phyloP scores from a whole-genome alignment of 2,113 vertebrate species.

The Gadus chalcogrammus region DNA sequence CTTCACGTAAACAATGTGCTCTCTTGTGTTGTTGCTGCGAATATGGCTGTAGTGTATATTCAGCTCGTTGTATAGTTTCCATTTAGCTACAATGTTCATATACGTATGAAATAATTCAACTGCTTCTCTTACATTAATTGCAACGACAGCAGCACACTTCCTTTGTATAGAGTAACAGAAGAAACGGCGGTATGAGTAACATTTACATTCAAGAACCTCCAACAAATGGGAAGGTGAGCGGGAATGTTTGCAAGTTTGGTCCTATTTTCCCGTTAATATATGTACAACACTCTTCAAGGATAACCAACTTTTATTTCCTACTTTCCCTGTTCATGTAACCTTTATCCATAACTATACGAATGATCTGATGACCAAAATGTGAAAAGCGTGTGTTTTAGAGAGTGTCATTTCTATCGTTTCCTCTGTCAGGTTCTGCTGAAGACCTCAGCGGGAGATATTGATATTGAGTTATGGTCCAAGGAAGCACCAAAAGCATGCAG shows the following conservation, averaged over 20 bases:
- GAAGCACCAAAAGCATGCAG: slow-evolving; percentile 95
- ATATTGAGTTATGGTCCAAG: slow-evolving; percentile 97
- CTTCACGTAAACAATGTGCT: slow-evolving; percentile 37
- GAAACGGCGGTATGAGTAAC: slow-evolving; percentile 81
- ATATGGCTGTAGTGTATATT: slow-evolving; percentile 29
- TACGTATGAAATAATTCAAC: background rate
- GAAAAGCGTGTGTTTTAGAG: background rate
- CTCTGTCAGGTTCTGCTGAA: slow-evolving; percentile 86
- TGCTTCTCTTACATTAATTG: background rate
- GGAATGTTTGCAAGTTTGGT: background rate
- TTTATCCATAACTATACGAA: no score
- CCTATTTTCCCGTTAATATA: background rate
- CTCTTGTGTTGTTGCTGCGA: background rate
- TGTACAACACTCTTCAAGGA: no score
- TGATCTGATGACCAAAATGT: no score
- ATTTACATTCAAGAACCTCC: slow-evolving; percentile 98
- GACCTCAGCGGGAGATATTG: slow-evolving; percentile 94
- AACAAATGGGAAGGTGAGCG: slow-evolving; percentile 90
- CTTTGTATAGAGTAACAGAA: background rate
- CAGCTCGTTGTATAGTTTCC: background rate
- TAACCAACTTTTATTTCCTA: no score
- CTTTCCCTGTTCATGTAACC: no score
- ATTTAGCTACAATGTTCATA: background rate
- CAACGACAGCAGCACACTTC: background rate
- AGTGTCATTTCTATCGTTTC: background rate